Conservation (phyloP, 2,797 vertebrate genomes). For the Syncerus caffer region DNA sequence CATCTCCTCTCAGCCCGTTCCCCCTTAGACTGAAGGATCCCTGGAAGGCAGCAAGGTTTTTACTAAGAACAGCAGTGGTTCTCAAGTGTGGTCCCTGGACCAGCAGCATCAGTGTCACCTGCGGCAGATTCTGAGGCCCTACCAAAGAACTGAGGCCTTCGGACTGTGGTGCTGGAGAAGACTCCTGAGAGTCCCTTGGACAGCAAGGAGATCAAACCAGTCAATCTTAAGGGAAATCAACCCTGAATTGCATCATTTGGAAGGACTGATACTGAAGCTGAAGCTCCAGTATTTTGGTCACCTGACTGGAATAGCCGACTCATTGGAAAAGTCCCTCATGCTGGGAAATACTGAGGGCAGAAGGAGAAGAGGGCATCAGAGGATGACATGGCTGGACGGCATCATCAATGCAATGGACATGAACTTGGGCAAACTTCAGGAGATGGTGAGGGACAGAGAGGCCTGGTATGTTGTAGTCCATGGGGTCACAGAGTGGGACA, state of each 20-base stretch:
- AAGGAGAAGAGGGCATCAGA: neutral
- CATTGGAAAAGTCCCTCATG: neutral
- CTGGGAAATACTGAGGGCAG: neutral
- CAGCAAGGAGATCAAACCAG: neutral
- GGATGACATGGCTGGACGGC: neutral
- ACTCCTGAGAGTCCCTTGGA: neutral
- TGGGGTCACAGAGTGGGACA: neutral
- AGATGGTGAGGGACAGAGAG: neutral
- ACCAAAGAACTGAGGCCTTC: neutral
- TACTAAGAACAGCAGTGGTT: neutral
- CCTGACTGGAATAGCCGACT: neutral
- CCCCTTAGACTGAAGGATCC: neutral
- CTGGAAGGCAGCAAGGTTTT: neutral
- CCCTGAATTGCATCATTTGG: neutral
- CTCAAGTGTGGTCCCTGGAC: neutral
- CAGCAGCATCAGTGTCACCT: neutral
- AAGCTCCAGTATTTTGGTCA: neutral
- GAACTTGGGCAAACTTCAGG: neutral
- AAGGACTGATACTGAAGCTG: neutral
- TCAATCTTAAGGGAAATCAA: neutral
- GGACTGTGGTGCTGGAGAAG: neutral
- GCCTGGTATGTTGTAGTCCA: neutral
- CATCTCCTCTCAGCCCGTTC: neutral
- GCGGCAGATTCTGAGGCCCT: neutral
- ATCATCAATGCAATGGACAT: neutral